A percentile compares a stretch with the other conserved stretches of the same genome.
Evolutionary conservation across 2,888 invertebrate species (phyloP).

Genomic region (Polietes domitor): DNA sequence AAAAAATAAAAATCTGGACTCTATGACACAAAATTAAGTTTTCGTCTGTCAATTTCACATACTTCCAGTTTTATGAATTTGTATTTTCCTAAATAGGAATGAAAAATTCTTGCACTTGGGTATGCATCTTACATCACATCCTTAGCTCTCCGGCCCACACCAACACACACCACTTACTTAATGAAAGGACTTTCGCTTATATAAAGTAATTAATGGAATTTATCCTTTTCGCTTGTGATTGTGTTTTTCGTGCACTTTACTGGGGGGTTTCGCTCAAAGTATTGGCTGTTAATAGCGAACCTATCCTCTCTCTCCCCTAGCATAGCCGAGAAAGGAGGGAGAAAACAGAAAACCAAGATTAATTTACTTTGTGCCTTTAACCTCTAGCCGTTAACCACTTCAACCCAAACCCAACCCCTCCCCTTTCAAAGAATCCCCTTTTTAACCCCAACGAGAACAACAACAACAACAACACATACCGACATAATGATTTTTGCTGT

Average conservation of each 20-base stretch:
- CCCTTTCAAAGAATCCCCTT: neutral
- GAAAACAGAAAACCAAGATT: neutral
- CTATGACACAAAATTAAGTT: no score
- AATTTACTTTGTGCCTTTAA: slow-evolving; percentile 12
- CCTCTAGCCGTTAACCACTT: neutral
- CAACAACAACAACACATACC: neutral
- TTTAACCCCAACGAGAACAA: no score
- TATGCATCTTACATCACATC: no score
- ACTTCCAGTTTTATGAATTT: no score
- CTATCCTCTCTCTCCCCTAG: neutral
- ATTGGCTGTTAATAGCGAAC: neutral
- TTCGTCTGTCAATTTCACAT: no score
- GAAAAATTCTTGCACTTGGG: no score
- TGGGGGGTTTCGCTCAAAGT: neutral
- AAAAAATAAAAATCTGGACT: no score
- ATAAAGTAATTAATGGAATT: slow-evolving; percentile 17
- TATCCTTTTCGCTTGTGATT: neutral
- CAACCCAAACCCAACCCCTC: neutral
- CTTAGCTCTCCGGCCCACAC: no score
- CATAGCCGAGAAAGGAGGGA: neutral
- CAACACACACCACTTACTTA: neutral
- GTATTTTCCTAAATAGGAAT: no score
- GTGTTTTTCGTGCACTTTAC: neutral
- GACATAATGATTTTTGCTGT: slow-evolving; percentile 3
- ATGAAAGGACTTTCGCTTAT: neutral